A percentile compares a stretch with the other conserved stretches of the same genome.
Evolutionary conservation across 2,113 vertebrate species (phyloP).

Genomic region (Ranitomeya variabilis): DNA sequence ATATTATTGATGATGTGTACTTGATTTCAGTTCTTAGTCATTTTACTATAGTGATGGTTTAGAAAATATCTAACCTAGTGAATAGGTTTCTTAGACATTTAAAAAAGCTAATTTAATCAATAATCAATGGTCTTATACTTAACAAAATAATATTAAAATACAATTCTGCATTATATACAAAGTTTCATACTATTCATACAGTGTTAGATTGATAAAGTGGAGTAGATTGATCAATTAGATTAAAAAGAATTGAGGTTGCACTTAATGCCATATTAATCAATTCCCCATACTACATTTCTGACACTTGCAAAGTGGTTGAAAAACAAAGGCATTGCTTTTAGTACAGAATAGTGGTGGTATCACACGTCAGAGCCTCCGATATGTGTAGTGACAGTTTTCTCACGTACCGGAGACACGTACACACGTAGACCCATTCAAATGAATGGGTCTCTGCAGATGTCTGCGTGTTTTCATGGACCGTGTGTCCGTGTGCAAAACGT

Average conservation of each 20-base stretch:
- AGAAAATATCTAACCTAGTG: neutral
- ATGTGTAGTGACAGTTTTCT: too few species aligned
- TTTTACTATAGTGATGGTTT: neutral
- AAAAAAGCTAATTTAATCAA: slow-evolving; percentile 33
- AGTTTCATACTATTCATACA: neutral
- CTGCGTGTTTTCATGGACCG: too few species aligned
- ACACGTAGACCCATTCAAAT: too few species aligned
- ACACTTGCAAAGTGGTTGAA: too few species aligned
- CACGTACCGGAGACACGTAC: too few species aligned
- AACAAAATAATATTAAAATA: neutral
- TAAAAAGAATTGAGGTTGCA: neutral
- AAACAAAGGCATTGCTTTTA: too few species aligned
- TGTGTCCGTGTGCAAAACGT: too few species aligned
- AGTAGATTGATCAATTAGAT: neutral
- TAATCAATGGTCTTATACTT: slow-evolving; percentile 7
- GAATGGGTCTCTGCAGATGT: too few species aligned
- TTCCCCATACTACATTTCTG: too few species aligned
- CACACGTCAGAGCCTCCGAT: too few species aligned
- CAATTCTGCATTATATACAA: neutral
- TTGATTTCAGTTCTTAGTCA: too few species aligned
- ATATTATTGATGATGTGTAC: neutral
- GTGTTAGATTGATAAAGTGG: neutral
- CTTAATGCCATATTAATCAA: neutral
- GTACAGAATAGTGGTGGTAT: too few species aligned
- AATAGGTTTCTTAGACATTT: neutral